Evolutionary conservation across 2,888 invertebrate species (phyloP).

Genomic region (Lasiommata megera): DNA sequence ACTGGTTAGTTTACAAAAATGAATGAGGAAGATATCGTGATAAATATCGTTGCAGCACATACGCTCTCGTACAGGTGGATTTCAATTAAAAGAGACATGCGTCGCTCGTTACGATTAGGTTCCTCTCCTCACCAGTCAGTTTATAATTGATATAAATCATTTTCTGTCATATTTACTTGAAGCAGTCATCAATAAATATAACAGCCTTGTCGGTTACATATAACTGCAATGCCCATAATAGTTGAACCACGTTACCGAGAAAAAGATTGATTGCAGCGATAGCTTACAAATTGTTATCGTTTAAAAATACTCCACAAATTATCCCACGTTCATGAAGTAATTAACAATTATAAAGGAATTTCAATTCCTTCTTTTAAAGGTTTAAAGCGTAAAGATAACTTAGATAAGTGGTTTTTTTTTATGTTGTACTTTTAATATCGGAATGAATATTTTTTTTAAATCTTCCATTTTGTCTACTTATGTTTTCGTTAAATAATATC

Average conservation of each 20-base stretch:
- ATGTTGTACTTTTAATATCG: neutral
- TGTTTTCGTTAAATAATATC: too few relatives aligned
- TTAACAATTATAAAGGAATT: slow-evolving; percentile 3
- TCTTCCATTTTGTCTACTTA: too few relatives aligned
- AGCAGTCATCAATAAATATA: slow-evolving; percentile 22
- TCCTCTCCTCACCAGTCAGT: neutral
- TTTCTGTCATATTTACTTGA: slow-evolving; percentile 15
- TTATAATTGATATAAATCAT: slow-evolving; percentile 9
- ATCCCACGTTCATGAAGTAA: slow-evolving; percentile 11
- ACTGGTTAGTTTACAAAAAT: neutral
- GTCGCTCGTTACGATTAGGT: neutral
- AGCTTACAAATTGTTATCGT: slow-evolving; percentile 14
- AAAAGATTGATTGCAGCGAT: slow-evolving; percentile 24
- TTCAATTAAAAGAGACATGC: neutral
- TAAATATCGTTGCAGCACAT: neutral
- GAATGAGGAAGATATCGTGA: neutral
- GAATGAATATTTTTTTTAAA: too few relatives aligned
- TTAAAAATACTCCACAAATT: slow-evolving; percentile 12
- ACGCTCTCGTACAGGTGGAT: neutral
- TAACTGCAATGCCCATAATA: slow-evolving; percentile 23
- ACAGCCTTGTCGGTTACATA: slow-evolving; percentile 16
- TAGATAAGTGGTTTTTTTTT: neutral
- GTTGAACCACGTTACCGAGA: slow-evolving; percentile 9
- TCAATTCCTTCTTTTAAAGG: neutral
- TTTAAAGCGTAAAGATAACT: slow-evolving; percentile 1